Evolutionary conservation across 2,888 invertebrate genomes (phyloP).

Genomic region (Tiliacea citrago): DNA sequence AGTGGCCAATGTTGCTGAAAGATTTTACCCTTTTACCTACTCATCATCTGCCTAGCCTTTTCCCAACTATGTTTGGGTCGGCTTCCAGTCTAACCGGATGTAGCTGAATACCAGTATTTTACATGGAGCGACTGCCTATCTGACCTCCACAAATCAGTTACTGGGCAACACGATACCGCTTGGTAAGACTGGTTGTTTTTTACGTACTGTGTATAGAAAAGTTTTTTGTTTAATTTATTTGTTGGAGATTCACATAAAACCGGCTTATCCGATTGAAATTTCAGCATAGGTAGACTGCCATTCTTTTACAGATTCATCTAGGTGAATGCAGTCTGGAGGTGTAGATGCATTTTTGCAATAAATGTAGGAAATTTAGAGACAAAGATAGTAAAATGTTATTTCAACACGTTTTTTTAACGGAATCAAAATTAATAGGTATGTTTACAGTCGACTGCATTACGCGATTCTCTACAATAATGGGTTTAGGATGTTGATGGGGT

Average conservation of each 20-base stretch:
- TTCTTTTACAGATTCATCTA: constrained; percentile 16
- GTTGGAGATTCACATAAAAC: constrained; percentile 25
- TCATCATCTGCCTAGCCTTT: no score
- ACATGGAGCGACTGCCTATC: no score
- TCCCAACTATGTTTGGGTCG: no score
- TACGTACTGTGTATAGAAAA: neutral
- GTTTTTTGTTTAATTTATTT: constrained; percentile 14
- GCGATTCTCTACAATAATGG: no score
- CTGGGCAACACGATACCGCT: no score
- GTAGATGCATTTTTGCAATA: neutral
- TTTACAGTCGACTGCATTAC: neutral
- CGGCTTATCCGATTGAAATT: constrained; percentile 28
- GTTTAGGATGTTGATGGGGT: no score
- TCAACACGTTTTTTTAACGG: no score
- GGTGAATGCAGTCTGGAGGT: neutral
- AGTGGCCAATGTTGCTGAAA: neutral
- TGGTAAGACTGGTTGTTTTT: neutral
- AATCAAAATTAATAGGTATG: neutral
- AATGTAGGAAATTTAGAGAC: neutral
- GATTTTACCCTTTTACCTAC: neutral
- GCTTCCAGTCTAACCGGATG: no score
- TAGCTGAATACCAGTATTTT: no score
- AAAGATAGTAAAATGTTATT: no score
- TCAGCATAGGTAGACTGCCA: constrained; percentile 2
- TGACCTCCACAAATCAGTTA: no score